Conservation (phyloP, 1,140 invertebrate genomes). For the Acromyrmex heyeri region DNA sequence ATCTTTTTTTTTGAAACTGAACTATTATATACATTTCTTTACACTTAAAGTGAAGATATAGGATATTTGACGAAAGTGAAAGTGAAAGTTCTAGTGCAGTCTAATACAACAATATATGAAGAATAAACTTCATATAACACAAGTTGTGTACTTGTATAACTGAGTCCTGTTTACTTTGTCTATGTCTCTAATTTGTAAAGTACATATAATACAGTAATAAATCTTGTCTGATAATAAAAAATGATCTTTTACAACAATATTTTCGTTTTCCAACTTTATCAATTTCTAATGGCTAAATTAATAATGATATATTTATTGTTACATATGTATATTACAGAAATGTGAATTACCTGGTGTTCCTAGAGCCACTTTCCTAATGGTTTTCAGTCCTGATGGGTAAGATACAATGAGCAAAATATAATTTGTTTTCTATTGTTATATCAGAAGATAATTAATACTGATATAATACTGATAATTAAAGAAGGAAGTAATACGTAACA, state of each 20-base stretch:
- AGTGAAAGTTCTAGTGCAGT: too few relatives aligned
- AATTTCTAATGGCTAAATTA: background rate
- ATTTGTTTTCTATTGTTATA: slow-evolving; percentile 34
- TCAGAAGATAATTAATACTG: slow-evolving; percentile 23
- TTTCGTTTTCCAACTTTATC: background rate
- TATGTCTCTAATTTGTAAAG: slow-evolving; percentile 38
- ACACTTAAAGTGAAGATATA: too few relatives aligned
- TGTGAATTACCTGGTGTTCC: slow-evolving; percentile 92
- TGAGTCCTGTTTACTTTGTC: background rate
- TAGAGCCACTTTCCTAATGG: slow-evolving; percentile 94
- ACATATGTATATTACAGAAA: slow-evolving; percentile 83
- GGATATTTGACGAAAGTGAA: too few relatives aligned
- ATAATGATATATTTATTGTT: slow-evolving; percentile 40
- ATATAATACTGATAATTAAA: background rate
- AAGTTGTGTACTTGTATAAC: slow-evolving; percentile 27
- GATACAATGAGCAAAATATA: slow-evolving; percentile 66
- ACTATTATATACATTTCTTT: too few relatives aligned
- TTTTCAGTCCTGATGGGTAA: slow-evolving; percentile 95
- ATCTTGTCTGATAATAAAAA: slow-evolving; percentile 34
- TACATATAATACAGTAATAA: slow-evolving; percentile 9
- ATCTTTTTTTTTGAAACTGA: too few relatives aligned
- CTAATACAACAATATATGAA: too few relatives aligned
- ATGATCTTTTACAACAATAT: background rate
- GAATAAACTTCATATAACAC: background rate
- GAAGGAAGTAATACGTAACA: slow-evolving; percentile 3